Conservation (phyloP, 2,888 invertebrate genomes). For the Biston stratarius region DNA sequence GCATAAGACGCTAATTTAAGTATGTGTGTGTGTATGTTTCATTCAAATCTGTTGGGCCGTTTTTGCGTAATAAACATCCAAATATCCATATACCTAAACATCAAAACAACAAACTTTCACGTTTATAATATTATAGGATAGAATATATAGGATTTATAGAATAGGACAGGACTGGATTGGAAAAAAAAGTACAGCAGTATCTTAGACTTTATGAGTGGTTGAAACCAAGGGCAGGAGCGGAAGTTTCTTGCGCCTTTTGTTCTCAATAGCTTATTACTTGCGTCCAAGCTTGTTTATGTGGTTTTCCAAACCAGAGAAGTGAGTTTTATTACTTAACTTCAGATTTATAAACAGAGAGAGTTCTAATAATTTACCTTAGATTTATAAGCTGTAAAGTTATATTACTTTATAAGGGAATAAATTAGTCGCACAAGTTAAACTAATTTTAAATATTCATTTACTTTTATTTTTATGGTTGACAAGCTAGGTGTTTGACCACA, state of each 20-base stretch:
- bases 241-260: constrained; percentile 16
- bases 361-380: constrained; percentile 17
- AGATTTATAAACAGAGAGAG: constrained; percentile 20
- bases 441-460: background rate
- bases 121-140: too few species aligned
- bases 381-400: constrained; percentile 16
- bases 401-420: background rate
- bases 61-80: too few species aligned
- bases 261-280: constrained; percentile 19
- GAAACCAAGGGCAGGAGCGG: constrained; percentile 17
- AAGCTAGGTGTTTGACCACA: too few species aligned
- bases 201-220: constrained; percentile 11
- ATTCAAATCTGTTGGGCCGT: too few species aligned
- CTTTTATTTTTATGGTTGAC: too few species aligned
- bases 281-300: constrained; percentile 12
- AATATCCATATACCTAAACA: too few species aligned
- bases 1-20: too few species aligned
- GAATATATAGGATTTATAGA: too few species aligned
- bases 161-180: too few species aligned
- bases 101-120: too few species aligned
- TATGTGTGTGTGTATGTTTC: too few species aligned
- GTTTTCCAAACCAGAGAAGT: constrained; percentile 16
- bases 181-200: background rate
- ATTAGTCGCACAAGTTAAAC: background rate
- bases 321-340: constrained; percentile 25